Evolutionary conservation across 2,113 vertebrate genomes (phyloP).

Genomic region (Dasyprocta punctata): DNA sequence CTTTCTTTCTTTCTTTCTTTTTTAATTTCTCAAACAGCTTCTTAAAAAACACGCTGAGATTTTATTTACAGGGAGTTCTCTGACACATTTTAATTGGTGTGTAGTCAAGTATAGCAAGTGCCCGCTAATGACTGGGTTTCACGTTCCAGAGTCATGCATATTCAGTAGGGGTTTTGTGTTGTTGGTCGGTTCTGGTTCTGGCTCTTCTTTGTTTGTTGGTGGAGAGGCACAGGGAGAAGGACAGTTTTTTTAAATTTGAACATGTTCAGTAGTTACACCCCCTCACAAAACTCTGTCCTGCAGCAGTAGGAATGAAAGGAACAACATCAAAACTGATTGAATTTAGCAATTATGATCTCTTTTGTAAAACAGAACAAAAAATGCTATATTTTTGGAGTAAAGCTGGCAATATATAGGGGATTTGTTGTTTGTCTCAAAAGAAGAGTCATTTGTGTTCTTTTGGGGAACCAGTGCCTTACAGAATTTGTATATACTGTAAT

Average conservation of each 20-base stretch:
- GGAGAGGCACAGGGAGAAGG: conserved; percentile 53
- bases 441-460: conserved; percentile 84
- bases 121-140: neutral
- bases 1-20: neutral
- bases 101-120: neutral
- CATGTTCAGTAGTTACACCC: neutral
- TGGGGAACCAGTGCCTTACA: conserved; percentile 92
- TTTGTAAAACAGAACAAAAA: conserved; percentile 69
- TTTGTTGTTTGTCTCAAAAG: conserved; percentile 68
- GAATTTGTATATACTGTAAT: conserved; percentile 90
- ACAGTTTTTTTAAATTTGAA: conserved; percentile 52
- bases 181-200: neutral
- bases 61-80: conserved; percentile 41
- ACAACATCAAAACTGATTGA: neutral
- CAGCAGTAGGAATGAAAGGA: conserved; percentile 28
- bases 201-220: conserved; percentile 30
- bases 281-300: neutral
- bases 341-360: conserved; percentile 65
- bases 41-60: neutral
- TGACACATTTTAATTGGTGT: neutral
- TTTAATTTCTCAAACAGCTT: neutral
- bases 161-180: neutral
- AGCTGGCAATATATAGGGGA: conserved; percentile 74
- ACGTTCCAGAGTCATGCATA: neutral
- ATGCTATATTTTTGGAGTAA: conserved; percentile 79